Conservation (phyloP, 2,888 invertebrate genomes). For the Rotaria magnacalcarata region DNA sequence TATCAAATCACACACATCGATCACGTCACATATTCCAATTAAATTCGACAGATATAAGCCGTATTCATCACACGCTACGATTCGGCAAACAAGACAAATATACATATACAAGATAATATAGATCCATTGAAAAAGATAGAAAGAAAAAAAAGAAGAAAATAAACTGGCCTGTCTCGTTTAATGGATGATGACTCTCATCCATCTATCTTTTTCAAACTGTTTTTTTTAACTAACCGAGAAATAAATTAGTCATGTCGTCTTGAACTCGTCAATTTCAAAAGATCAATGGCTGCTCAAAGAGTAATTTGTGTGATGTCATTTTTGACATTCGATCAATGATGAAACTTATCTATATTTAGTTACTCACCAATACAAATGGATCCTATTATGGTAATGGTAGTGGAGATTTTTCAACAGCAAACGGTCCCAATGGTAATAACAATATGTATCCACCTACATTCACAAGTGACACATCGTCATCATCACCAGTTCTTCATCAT, state of each 20-base stretch:
- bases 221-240: not conserved
- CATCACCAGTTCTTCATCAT: conserved; percentile 1
- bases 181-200: not conserved
- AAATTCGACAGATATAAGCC: conserved; percentile 33
- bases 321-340: not conserved
- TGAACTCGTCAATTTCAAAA: conserved; percentile 12
- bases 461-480: not conserved
- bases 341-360: conserved; percentile 1
- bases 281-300: not conserved
- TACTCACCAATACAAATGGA: conserved; percentile 11
- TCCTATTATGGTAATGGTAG: not conserved
- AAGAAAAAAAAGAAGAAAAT: not conserved
- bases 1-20: conserved; percentile 35
- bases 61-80: conserved; percentile 22
- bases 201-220: not conserved
- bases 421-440: conserved; percentile 14
- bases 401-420: not conserved
- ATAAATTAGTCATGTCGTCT: conserved; percentile 23
- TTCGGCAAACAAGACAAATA: not conserved
- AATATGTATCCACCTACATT: not conserved
- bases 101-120: not conserved
- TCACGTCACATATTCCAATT: conserved; percentile 30
- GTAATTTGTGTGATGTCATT: conserved; percentile 17
- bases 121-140: not conserved
- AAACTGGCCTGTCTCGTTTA: not conserved